Evolutionary conservation across 2,113 vertebrate species (phyloP).

Genomic region (Oryzias melastigma): DNA sequence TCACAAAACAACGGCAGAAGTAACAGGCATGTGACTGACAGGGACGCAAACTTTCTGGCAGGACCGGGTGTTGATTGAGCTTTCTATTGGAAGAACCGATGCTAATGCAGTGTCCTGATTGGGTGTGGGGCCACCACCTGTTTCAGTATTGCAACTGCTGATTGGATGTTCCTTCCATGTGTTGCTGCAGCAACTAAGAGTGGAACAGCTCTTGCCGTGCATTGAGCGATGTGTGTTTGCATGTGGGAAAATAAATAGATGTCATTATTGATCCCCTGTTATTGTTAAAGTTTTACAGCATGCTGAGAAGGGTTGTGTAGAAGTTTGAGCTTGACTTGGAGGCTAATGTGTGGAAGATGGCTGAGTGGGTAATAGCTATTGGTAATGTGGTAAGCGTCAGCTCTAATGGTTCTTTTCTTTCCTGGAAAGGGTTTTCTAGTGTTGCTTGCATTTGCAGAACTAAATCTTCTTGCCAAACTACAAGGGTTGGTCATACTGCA

Average conservation of each 20-base stretch:
- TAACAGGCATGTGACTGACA: slow-evolving; percentile 69
- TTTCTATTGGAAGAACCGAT: slow-evolving; percentile 60
- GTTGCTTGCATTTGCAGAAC: slow-evolving; percentile 29
- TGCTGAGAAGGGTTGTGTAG: slow-evolving; percentile 20
- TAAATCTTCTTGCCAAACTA: slow-evolving; percentile 58
- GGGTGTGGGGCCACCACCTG: slow-evolving; percentile 63
- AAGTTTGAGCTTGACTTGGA: background rate
- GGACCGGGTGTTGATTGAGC: slow-evolving; percentile 65
- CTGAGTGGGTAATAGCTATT: slow-evolving; percentile 56
- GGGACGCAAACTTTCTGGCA: slow-evolving; percentile 57
- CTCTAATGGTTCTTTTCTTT: slow-evolving; percentile 9
- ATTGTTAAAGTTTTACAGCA: slow-evolving; percentile 8
- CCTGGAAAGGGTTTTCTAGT: slow-evolving; percentile 17
- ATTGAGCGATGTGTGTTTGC: slow-evolving; percentile 23
- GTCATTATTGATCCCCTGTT: slow-evolving; percentile 6
- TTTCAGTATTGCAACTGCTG: slow-evolving; percentile 54
- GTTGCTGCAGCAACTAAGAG: slow-evolving; percentile 52
- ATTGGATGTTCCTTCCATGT: slow-evolving; percentile 64
- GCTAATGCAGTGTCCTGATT: slow-evolving; percentile 47
- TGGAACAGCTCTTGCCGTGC: slow-evolving; percentile 37
- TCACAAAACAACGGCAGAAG: slow-evolving; percentile 42
- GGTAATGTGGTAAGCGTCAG: slow-evolving; percentile 39
- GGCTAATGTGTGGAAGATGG: slow-evolving; percentile 7
- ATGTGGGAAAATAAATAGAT: slow-evolving; percentile 15
- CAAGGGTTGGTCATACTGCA: slow-evolving; percentile 33